Evolutionary conservation across 2,113 vertebrate genomes (phyloP).

Genomic region (Acrocephalus arundinaceus): DNA sequence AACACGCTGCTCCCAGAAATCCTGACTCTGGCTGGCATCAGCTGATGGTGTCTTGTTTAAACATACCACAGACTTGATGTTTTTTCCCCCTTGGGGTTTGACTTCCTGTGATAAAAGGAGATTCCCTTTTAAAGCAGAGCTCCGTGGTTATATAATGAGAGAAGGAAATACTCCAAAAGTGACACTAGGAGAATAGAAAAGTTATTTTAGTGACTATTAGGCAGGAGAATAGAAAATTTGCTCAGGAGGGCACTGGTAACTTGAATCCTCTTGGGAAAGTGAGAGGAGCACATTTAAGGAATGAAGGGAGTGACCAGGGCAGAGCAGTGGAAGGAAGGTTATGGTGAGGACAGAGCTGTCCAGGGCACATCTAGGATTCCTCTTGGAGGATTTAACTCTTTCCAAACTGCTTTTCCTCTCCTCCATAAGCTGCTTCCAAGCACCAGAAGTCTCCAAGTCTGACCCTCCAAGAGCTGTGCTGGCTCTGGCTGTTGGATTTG

Average conservation of each 20-base stretch:
- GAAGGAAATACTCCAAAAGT: conserved; percentile 32
- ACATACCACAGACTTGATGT: not conserved
- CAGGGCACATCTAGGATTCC: not conserved
- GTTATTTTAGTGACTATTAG: conserved; percentile 13
- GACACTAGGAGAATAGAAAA: not conserved
- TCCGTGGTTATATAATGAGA: conserved; percentile 21
- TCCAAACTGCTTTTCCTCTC: not conserved
- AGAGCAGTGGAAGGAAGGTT: not conserved
- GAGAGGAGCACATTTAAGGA: not conserved
- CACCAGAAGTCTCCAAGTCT: not conserved
- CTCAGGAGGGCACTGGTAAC: not conserved
- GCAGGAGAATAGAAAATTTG: not conserved
- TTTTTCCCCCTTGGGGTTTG: not conserved
- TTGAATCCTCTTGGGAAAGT: not conserved
- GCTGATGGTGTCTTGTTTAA: not conserved
- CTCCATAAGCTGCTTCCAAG: not conserved
- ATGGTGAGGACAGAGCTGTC: not conserved
- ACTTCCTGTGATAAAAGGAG: conserved; percentile 58
- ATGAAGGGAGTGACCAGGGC: not conserved
- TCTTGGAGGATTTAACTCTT: not conserved
- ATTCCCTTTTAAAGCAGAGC: conserved; percentile 47
- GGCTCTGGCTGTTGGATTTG: not conserved
- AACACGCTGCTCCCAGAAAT: not conserved
- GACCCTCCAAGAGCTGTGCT: not conserved
- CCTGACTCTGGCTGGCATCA: not conserved